Base-by-base conservation (phyloP, 2,113 vertebrate species). In the Lynx canadensis region DNA sequence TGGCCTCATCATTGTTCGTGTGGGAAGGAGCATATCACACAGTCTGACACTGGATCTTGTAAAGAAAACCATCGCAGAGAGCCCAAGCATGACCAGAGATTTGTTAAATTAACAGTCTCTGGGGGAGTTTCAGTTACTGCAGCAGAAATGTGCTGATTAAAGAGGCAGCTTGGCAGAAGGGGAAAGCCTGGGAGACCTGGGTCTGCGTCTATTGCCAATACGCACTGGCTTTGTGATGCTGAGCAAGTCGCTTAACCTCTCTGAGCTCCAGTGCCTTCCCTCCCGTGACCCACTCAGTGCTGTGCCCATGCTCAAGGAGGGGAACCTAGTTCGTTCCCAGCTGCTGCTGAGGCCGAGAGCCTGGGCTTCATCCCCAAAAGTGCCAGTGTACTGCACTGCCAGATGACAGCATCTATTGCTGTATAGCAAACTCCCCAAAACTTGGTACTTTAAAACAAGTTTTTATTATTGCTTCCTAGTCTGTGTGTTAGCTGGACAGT, bases 111-210 rank as follows among this genome's bases (percentile, higher is more conserved):
- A 99, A 98, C 97, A 97, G 97, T 97, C 99, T 97, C 55, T 71
- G 91, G 99, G 99, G 99, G 98, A 98, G 98, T 98, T 99, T 98
- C 73, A 98, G 99, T 99, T 99, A 99, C 98, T 98, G 98, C 98
- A 94, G 97, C 98, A 99, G 99, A 99, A 99, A 85, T 16, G 9
- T 97, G 69, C 74, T 91, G 87, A 87, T 63, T 80, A 63, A 84
- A 69, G 94, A 90, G 78, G 52, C 71, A 60, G 74, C 50, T 5
- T 29, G 41, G 3, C 12, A 12, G 38, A 33, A 90, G 33, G 69
- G 55, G 73, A 5, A 15, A 25, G 57, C 27, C 29, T 55, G 41
- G 45, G 7, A 87, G 21, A n/a, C 25, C 71, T 1, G 31, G 10
- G 1, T 52, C 69, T 68, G 12, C 4, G 0, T 16, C 81, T 21